phyloP scores from a whole-genome alignment of 2,113 vertebrate genomes.

The Xenus cinereus region DNA sequence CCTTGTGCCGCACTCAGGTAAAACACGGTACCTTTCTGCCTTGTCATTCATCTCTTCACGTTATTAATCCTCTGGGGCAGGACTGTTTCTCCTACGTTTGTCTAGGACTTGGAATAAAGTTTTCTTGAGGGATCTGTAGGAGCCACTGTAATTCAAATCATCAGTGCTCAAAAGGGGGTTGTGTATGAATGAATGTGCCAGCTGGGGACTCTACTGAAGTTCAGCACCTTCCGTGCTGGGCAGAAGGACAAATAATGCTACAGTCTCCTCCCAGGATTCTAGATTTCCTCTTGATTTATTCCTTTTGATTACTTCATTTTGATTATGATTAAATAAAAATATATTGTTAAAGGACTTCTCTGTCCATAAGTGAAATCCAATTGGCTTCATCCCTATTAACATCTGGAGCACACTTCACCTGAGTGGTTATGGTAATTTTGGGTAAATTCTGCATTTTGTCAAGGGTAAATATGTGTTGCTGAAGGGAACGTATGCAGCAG shows the following conservation, averaged over 20 bases:
- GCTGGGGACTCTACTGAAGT: not conserved
- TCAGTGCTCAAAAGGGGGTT: not conserved
- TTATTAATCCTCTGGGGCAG: not conserved
- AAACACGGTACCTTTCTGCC: not conserved
- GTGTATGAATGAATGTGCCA: not conserved
- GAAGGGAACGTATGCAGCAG: not conserved
- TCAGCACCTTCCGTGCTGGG: not conserved
- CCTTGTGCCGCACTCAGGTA: not conserved
- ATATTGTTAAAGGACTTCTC: not conserved
- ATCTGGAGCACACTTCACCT: not conserved
- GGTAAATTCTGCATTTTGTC: not conserved
- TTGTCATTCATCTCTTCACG: not conserved
- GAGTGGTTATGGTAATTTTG: not conserved
- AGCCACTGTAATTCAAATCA: not conserved
- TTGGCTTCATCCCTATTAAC: not conserved
- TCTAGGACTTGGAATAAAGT: not conserved
- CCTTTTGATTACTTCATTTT: not conserved
- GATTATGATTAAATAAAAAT: not conserved
- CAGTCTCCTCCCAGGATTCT: not conserved
- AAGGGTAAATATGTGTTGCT: not conserved
- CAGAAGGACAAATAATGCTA: not conserved
- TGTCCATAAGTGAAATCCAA: not conserved
- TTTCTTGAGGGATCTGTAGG: not conserved
- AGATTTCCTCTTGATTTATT: not conserved
- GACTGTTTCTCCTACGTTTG: not conserved